Evolutionary conservation across 2,113 vertebrate species (phyloP).

Genomic region (Axis porcinus): DNA sequence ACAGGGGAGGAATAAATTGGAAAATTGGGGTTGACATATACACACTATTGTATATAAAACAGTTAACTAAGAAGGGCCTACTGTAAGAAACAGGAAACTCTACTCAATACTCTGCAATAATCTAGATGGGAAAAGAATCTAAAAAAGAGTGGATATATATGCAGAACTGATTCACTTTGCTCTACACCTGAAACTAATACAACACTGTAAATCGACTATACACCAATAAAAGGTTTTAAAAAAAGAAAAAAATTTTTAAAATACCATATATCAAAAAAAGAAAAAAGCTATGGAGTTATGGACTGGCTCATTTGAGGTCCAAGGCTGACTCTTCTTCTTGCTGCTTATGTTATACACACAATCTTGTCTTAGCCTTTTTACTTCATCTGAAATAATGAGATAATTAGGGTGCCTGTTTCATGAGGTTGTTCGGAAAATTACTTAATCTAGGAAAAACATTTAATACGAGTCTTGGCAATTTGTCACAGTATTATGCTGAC

Average conservation of each 20-base stretch:
- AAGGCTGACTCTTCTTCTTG: background rate
- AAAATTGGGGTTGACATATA: background rate
- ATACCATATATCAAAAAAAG: background rate
- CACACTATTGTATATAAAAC: background rate
- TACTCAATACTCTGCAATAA: background rate
- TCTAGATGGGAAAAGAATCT: background rate
- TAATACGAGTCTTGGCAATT: background rate
- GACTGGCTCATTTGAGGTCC: background rate
- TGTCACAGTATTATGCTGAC: background rate
- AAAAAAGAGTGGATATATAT: background rate
- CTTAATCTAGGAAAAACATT: background rate
- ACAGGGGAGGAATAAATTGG: background rate
- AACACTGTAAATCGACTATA: background rate
- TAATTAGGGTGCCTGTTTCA: background rate
- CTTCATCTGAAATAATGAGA: background rate
- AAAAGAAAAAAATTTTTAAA: background rate
- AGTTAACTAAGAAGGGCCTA: background rate
- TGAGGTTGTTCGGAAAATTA: background rate
- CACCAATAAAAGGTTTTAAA: background rate
- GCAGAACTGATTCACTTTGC: background rate
- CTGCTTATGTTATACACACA: background rate
- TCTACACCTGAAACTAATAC: background rate
- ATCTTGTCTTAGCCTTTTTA: background rate
- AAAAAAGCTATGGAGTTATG: background rate
- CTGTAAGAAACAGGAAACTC: background rate